These are phyloP conservation scores for Xestia xanthographa DNA, from an alignment of 2,888 invertebrate genomes.

Conservation along the genomic window DNA sequence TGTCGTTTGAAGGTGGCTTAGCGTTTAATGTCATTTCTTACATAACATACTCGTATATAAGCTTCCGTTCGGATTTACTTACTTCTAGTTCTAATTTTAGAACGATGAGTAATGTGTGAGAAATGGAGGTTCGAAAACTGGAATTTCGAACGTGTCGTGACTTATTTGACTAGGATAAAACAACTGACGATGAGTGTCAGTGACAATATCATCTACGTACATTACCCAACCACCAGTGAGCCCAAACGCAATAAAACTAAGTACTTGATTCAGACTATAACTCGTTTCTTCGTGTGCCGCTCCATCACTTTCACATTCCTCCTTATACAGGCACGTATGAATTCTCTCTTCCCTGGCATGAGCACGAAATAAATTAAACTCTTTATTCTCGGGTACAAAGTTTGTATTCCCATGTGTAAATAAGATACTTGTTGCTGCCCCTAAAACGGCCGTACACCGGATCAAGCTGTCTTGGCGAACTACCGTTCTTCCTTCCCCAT, in stretches of 20 bases:
- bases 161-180: slow-evolving; percentile 12
- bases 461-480: slow-evolving; percentile 88
- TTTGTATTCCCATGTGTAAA: slow-evolving; percentile 76
- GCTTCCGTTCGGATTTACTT: slow-evolving; percentile 12
- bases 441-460: slow-evolving; percentile 80
- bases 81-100: slow-evolving; percentile 2
- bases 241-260: slow-evolving; percentile 70
- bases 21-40: slow-evolving; percentile 64
- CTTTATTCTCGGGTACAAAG: slow-evolving; percentile 74
- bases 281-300: slow-evolving; percentile 71
- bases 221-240: slow-evolving; percentile 38
- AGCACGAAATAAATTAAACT: slow-evolving; percentile 73
- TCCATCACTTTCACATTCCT: slow-evolving; percentile 84
- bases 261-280: slow-evolving; percentile 74
- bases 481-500: slow-evolving; percentile 84
- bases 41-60: slow-evolving; percentile 41
- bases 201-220: slow-evolving; percentile 25
- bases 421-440: slow-evolving; percentile 86
- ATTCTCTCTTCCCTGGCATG: slow-evolving; percentile 71
- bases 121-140: not conserved
- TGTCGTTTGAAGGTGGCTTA: slow-evolving; percentile 68
- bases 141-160: not conserved
- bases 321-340: slow-evolving; percentile 80
- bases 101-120: slow-evolving; percentile 2
- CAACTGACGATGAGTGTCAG: slow-evolving; percentile 21